Evolutionary conservation across 2,113 vertebrate genomes (phyloP).

Genomic region (Cyrtonyx montezumae): DNA sequence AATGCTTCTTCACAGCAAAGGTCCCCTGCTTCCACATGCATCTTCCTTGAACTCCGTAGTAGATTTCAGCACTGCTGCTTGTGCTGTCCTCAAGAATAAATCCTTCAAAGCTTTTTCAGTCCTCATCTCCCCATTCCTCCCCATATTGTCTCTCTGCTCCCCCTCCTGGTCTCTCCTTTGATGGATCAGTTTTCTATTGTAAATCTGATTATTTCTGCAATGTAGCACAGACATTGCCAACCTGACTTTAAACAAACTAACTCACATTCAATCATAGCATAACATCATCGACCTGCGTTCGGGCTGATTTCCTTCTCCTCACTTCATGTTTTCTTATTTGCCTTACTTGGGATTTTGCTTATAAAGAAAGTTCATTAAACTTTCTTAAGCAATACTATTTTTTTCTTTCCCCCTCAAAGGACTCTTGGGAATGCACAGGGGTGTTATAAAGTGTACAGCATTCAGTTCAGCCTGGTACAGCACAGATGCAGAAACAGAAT

Average conservation of each 20-base stretch:
- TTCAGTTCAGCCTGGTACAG: neutral
- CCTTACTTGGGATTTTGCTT: neutral
- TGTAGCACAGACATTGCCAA: neutral
- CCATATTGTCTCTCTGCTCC: neutral
- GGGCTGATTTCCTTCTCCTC: neutral
- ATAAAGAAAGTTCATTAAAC: neutral
- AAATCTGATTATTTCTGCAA: neutral
- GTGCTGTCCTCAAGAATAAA: neutral
- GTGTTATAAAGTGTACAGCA: neutral
- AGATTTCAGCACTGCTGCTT: neutral
- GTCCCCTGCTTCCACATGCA: neutral
- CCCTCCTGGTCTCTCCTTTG: neutral
- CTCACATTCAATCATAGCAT: neutral
- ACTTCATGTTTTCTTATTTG: neutral
- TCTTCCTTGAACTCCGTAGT: neutral
- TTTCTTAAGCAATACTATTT: neutral
- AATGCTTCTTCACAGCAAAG: neutral
- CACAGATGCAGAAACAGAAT: neutral
- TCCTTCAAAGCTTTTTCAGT: neutral
- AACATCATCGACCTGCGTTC: neutral
- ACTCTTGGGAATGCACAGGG: neutral
- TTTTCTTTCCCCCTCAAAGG: neutral
- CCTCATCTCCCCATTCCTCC: neutral
- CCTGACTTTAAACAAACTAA: neutral
- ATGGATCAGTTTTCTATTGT: neutral